Percentiles rank a stretch among this genome's conserved stretches.
Conservation (phyloP, 1,140 invertebrate species). For the Littorina saxatilis region DNA sequence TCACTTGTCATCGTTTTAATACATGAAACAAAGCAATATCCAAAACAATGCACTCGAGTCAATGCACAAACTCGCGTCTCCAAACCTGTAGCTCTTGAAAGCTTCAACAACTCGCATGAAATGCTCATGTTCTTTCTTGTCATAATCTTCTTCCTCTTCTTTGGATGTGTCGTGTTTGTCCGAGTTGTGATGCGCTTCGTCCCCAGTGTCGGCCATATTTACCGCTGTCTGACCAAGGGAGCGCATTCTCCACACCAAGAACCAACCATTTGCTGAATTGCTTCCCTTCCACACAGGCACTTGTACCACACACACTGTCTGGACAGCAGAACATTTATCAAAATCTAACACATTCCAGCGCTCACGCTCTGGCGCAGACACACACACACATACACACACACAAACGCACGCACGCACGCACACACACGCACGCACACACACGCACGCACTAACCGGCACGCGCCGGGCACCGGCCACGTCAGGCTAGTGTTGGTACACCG, state of each 20-base stretch:
- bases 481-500: neutral
- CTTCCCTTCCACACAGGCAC: neutral
- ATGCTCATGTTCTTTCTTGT: slow-evolving; percentile 81
- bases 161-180: neutral
- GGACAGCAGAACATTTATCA: neutral
- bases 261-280: neutral
- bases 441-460: neutral
- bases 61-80: no score
- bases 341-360: neutral
- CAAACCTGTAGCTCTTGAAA: slow-evolving; percentile 87
- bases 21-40: no score
- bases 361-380: neutral
- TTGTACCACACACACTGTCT: neutral
- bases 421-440: neutral
- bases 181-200: neutral
- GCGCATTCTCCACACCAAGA: neutral
- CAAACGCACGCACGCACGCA: neutral
- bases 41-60: no score
- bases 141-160: slow-evolving; percentile 28
- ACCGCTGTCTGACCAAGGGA: neutral
- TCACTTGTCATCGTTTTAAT: no score
- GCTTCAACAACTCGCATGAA: slow-evolving; percentile 87
- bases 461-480: neutral
- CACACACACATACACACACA: slow-evolving; percentile 20
- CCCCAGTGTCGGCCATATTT: slow-evolving; percentile 18